Evolutionary conservation across 2,888 invertebrate genomes (phyloP), one percentile per base, ranked within the genome.

Genomic region (Ametastegia equiseti): DNA sequence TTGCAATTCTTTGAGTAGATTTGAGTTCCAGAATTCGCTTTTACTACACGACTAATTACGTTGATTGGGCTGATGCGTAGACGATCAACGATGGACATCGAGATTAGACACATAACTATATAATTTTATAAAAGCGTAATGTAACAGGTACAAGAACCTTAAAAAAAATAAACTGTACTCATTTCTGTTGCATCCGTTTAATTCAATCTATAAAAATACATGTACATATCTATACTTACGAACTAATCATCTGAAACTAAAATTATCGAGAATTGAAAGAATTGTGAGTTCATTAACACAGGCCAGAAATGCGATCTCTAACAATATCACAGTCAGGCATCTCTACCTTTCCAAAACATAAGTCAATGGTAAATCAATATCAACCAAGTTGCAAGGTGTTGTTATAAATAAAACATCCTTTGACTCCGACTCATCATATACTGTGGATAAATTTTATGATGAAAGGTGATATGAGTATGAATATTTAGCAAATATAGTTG

Each of bases 301-400:
- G n/a, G 36, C 63, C 63, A 13, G 6, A 11, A 57, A 3, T 2
- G 30, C 60, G 15, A 60, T 27, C 30, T 65, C 39, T 2, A 65
- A 39, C 65, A 65, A 65, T 65, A 65, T 65, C 65, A 65, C 65
- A 65, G 19, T 65, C 33, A 36, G 11, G 9, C 9, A 65, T 65
- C 65, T 39, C 19, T 65, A 27, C 15, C 30, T n/a, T 3, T 27
- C 2, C 4, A 39, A 65, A 36, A 36, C 65, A 36, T 36, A 19
- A n/a, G 33, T 11, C 19, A 19, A 65, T 36, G 27, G 33, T 19
- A 36, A n/a, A 19, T 65, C n/a, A 9, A 23, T 27, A 57, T 9
- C 23, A 27, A 57, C 6, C 23, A 23, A 42, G 27, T 13, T 5
- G 6, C 9, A 19, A n/a, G 7, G 30, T 3, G 30, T 63, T 7